A percentile compares a stretch with the other conserved stretches of the same genome.
Conservation (phyloP, 2,888 invertebrate genomes). For the Arctia plantaginis region DNA sequence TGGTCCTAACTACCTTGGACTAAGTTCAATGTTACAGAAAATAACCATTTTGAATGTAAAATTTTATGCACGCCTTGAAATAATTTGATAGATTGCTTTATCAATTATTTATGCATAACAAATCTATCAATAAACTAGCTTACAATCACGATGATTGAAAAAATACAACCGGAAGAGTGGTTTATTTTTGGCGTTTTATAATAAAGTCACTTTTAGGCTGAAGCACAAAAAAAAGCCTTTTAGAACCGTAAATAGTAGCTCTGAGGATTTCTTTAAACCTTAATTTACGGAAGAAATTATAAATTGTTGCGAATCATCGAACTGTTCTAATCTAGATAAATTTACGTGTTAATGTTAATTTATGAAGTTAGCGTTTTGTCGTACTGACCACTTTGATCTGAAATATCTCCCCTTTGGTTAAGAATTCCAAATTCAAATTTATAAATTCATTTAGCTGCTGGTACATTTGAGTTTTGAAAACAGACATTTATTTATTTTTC, state of each 20-base stretch:
- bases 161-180: not conserved
- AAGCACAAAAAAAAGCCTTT: not conserved
- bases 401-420: too few species aligned
- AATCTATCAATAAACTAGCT: constrained; percentile 12
- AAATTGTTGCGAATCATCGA: too few species aligned
- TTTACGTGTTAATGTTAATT: too few species aligned
- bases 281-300: too few species aligned
- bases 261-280: not conserved
- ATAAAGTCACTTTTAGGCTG: not conserved
- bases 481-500: too few species aligned
- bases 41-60: constrained; percentile 17
- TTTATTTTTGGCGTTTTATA: not conserved
- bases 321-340: too few species aligned
- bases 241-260: not conserved
- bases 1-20: constrained; percentile 10
- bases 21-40: constrained; percentile 23
- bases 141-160: constrained; percentile 15
- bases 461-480: too few species aligned
- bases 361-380: too few species aligned
- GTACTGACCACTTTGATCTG: too few species aligned
- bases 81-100: constrained; percentile 13
- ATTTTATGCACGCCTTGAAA: constrained; percentile 17
- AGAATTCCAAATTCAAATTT: too few species aligned
- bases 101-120: constrained; percentile 22
- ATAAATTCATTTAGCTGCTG: too few species aligned